Evolutionary conservation across 2,888 invertebrate species (phyloP).

Genomic region (Drosophila rubida): DNA sequence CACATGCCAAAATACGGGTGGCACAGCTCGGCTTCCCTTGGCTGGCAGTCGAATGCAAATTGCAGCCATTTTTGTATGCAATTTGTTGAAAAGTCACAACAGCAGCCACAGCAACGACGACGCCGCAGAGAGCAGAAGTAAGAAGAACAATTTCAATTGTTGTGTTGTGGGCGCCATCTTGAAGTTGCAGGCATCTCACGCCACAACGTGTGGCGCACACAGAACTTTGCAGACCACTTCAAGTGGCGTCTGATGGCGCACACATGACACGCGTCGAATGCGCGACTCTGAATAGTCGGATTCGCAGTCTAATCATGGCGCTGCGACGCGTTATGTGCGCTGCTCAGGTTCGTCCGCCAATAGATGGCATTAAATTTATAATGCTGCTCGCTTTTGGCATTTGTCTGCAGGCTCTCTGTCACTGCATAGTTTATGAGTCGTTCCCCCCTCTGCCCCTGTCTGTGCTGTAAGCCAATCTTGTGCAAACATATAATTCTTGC

Average conservation of each 20-base stretch:
- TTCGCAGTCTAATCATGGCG: constrained; percentile 36
- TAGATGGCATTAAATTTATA: constrained; percentile 58
- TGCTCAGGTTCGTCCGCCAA: constrained; percentile 34
- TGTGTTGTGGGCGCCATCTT: constrained; percentile 40
- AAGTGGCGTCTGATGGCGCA: constrained; percentile 11
- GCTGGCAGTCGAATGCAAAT: constrained; percentile 65
- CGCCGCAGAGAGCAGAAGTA: background rate
- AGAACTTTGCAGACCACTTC: constrained; percentile 44
- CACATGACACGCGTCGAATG: constrained; percentile 9
- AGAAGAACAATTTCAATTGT: constrained; percentile 4
- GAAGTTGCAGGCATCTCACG: constrained; percentile 23
- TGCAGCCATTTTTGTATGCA: constrained; percentile 70
- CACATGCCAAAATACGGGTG: constrained; percentile 55
- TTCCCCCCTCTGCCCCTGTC: background rate
- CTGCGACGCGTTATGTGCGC: background rate
- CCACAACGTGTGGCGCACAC: constrained; percentile 8
- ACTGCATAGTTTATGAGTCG: constrained; percentile 38
- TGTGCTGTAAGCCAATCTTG: constrained; percentile 14
- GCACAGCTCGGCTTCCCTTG: constrained; percentile 26
- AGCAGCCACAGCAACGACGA: constrained; percentile 13
- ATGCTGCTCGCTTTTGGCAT: constrained; percentile 38
- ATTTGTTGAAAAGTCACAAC: constrained; percentile 61
- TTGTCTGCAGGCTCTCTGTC: constrained; percentile 30
- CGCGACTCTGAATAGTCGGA: background rate
- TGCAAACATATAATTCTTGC: constrained; percentile 15